Base-by-base conservation (phyloP, 2,888 invertebrate species). In the Sussaba pulchella region DNA sequence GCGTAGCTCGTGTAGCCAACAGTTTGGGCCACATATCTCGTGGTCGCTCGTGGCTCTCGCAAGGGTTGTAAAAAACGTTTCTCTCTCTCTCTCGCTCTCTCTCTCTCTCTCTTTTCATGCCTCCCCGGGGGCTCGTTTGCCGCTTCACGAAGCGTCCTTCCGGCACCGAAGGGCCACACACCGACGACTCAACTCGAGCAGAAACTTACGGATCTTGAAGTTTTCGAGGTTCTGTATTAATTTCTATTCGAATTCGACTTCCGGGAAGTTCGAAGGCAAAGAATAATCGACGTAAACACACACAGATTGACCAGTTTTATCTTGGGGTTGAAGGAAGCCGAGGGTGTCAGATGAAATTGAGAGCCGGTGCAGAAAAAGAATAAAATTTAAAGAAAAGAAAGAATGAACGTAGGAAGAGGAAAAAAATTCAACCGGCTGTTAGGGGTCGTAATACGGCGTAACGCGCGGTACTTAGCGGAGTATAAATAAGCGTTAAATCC, bases 401-500 rank as follows among this genome's bases (percentile, higher is more conserved):
- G 70, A 45, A 31, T 5, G 2, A 31, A 31, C 31, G 43, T 64
- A 43, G 39, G 10, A 31, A 41, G 36, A 71, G 36, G 50, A 73
- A 39, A 67, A 85, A 87, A 87, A 83, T 87, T 88, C 81, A 86
- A 85, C 81, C 83, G 85, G 84, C 86, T 86, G 86, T 87, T 86
- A 87, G 86, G n/a, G 87, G 82, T 64, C 86, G 90, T 92, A 91
- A 91, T 90, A 88, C 91, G 88, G 85, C 87, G 87, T 82, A 92
- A 92, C 91, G 87, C 89, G 57, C 83, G 87, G 87, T 89, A 91
- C 91, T 92, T 91, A 92, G 91, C 90, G 86, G 88, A 88, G 88
- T 91, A 92, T 92, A 92, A 92, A 92, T 92, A 92, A 91, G 90
- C 91, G 89, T 91, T 91, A 92, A 91, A 92, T 91, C 92, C 91